These are phyloP conservation scores for Tadarida brasiliensis DNA, from an alignment of 2,797 vertebrate species.

Conservation along the genomic window DNA sequence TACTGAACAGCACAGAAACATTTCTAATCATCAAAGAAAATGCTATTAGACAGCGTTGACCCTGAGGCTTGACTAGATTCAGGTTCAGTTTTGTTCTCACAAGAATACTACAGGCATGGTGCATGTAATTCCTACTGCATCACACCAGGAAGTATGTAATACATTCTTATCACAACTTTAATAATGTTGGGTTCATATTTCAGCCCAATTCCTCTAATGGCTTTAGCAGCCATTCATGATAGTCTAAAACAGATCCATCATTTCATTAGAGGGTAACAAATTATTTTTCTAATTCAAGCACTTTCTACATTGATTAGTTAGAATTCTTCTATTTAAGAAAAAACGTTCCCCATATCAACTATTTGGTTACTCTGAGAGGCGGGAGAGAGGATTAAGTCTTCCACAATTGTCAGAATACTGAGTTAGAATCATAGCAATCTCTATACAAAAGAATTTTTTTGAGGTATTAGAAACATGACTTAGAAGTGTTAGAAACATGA, in stretches of 20 bases:
- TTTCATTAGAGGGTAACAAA: background rate
- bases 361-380: background rate
- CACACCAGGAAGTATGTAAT: background rate
- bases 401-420: background rate
- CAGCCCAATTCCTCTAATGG: background rate
- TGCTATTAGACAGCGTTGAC: background rate
- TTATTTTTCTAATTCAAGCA: background rate
- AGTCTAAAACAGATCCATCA: background rate
- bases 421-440: background rate
- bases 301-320: background rate
- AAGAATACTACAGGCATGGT: background rate
- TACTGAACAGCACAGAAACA: background rate
- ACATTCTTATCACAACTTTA: background rate
- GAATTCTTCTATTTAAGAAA: conserved; percentile 31
- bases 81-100: background rate
- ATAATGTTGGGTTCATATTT: background rate
- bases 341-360: background rate
- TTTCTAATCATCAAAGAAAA: background rate
- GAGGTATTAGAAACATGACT: background rate
- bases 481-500: background rate
- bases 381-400: background rate
- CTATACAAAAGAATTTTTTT: background rate
- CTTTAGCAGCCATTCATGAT: background rate
- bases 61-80: background rate
- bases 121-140: background rate